Conservation (phyloP, 2,888 invertebrate genomes). For the Deilephila porcellus region DNA sequence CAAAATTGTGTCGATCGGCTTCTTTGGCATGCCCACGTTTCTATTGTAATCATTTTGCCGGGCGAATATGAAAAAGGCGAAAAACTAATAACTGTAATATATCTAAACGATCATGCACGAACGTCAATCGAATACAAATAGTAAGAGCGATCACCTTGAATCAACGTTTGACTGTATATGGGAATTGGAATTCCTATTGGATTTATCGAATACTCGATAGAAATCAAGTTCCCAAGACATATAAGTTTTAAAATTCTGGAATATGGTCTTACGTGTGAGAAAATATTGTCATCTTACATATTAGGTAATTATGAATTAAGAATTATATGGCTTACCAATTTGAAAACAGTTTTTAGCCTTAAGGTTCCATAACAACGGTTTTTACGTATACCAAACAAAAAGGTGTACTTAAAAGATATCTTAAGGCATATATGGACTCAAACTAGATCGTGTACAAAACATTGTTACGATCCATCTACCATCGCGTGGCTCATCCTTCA, state of each 20-base stretch:
- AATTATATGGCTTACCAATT: too few species aligned
- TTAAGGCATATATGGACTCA: too few species aligned
- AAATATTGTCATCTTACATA: neutral
- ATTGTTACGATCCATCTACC: neutral
- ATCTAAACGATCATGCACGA: neutral
- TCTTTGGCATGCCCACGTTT: too few species aligned
- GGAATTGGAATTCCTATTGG: conserved; percentile 37
- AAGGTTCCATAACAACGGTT: too few species aligned
- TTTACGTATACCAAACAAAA: too few species aligned
- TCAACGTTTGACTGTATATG: conserved; percentile 27
- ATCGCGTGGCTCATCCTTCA: neutral
- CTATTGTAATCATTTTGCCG: too few species aligned
- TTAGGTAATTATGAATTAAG: too few species aligned
- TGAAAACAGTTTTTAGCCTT: too few species aligned
- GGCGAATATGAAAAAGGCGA: too few species aligned
- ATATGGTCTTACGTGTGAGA: neutral
- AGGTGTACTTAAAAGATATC: too few species aligned
- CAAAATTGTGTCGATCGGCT: too few species aligned
- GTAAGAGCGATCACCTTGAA: conserved; percentile 27
- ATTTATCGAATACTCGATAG: conserved; percentile 36
- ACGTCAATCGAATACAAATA: neutral
- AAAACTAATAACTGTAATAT: too few species aligned
- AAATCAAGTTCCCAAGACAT: conserved; percentile 1
- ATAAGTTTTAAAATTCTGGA: neutral
- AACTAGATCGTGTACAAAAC: neutral